These are phyloP conservation scores for Gobius niger DNA, from an alignment of 2,113 vertebrate species.

Conservation along the genomic window DNA sequence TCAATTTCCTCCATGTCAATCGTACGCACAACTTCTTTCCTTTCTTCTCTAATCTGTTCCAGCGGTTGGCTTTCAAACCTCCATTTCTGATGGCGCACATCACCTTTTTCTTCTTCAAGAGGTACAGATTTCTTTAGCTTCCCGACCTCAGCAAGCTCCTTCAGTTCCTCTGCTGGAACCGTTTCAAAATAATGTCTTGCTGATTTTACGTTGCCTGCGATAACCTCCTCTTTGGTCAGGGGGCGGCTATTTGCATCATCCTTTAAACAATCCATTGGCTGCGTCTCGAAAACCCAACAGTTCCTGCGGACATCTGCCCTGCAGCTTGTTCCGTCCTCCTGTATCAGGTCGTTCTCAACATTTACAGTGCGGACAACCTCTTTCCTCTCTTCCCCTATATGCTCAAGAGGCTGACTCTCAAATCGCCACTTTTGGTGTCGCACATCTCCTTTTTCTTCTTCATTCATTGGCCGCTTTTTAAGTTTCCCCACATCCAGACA, in stretches of 20 bases:
- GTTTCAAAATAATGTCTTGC: conserved; percentile 89
- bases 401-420: conserved; percentile 85
- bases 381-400: conserved; percentile 85
- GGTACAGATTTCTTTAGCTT: conserved; percentile 79
- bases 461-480: conserved; percentile 66
- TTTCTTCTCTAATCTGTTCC: conserved; percentile 86
- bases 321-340: conserved; percentile 81
- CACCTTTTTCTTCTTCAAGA: conserved; percentile 84
- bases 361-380: conserved; percentile 80
- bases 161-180: conserved; percentile 78
- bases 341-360: conserved; percentile 79
- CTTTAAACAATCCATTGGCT: conserved; percentile 85
- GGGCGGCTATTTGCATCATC: conserved; percentile 73
- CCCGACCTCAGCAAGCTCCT: conserved; percentile 82
- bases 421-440: conserved; percentile 87
- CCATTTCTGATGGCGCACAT: conserved; percentile 88
- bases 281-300: conserved; percentile 90
- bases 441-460: conserved; percentile 85
- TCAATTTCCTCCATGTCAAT: conserved; percentile 86
- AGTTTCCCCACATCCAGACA: conserved; percentile 79
- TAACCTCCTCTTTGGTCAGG: conserved; percentile 75
- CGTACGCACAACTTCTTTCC: conserved; percentile 79
- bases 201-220: conserved; percentile 85
- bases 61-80: conserved; percentile 88
- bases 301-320: conserved; percentile 77